These are phyloP conservation scores for Ceyx margarethae DNA, from an alignment of 2,113 vertebrate species.

Conservation along the genomic window DNA sequence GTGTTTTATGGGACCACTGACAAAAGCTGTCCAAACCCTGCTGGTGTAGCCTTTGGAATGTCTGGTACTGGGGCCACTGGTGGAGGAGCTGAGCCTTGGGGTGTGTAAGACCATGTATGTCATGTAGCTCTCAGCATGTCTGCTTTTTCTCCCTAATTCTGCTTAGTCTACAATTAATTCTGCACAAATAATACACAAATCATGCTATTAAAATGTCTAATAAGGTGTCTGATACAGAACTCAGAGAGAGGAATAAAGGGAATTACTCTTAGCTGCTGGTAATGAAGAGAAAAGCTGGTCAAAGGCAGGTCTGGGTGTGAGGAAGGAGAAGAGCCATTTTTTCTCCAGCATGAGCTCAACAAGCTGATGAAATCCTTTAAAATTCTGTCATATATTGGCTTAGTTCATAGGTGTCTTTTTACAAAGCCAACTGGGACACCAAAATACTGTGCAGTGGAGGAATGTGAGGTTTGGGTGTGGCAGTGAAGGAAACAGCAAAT, in stretches of 20 bases:
- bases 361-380: accelerated
- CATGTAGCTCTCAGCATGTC: background rate
- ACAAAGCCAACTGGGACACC: background rate
- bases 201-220: background rate
- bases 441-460: background rate
- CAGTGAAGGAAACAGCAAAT: background rate
- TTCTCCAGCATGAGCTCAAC: background rate
- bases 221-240: background rate
- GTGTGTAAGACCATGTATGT: accelerated
- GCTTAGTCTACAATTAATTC: background rate
- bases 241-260: background rate
- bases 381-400: accelerated
- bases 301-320: background rate
- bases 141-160: background rate
- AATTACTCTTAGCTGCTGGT: background rate
- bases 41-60: background rate
- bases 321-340: background rate
- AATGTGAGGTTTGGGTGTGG: background rate
- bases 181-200: background rate
- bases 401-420: background rate
- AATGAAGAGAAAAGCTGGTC: background rate
- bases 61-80: background rate
- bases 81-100: background rate
- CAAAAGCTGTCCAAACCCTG: background rate
- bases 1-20: background rate